Evolutionary conservation across 1,140 invertebrate genomes (phyloP), one percentile per base, ranked within the genome.

Genomic region (Heliconius himera): DNA sequence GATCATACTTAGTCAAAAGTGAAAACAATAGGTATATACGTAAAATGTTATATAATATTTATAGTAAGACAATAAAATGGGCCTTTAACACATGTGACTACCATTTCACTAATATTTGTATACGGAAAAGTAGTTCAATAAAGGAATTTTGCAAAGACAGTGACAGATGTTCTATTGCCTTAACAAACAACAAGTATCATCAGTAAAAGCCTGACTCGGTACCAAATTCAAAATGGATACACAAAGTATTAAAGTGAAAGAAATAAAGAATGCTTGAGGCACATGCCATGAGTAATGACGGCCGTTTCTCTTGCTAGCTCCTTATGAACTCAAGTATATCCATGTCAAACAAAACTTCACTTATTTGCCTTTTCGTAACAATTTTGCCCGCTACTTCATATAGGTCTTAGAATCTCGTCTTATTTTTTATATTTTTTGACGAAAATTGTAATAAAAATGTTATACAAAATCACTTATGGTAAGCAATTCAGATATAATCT

Each of bases 301-400:
- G 83, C 82, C 87, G 88, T 92, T 88, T 85, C 84, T 92, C 90
- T 86, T 79, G 60, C 84, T 76, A 83, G 80, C 83, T 89, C 87
- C 86, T 90, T 91, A 91, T 89, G 88, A 90, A 90, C 87, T 88
- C 83, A 84, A 88, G 88, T 92, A 88, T 89, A 90, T 91, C 85
- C 85, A 80, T 87, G 87, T 90, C 89, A 85, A 88, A 89, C 88
- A 84, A 87, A 90, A 89, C 89, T 91, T 90, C 84, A 88, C 84
- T 87, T 87, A 82, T 85, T 89, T 82, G 74, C 77, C 78, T 18
- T 74, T 81, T 78, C 70, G 60, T 84, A 76, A 83, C 83, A 71
- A 71, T 13, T 71, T 71, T 71, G 36, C 13, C 33, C 18, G 20
- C 8, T 70, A 36, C 70, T 13, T 4, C 4, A 46, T 2, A 41